Conservation (phyloP, 2,113 vertebrate species). For the Pelobates fuscus region DNA sequence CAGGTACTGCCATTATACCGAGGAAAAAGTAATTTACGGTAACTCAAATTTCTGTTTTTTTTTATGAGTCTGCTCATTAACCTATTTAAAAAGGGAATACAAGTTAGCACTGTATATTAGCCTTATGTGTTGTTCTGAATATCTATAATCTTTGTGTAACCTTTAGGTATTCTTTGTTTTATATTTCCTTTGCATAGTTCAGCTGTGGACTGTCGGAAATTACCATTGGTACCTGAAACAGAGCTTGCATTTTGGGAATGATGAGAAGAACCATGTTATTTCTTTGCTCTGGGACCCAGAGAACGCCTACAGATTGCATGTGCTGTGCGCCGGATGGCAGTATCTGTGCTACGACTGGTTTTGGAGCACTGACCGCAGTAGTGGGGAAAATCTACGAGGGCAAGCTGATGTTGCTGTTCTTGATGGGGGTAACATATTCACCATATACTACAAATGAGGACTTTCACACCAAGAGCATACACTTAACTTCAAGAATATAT, state of each 20-base stretch:
- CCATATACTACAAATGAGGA: too few relatives aligned
- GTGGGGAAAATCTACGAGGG: slow-evolving; percentile 64
- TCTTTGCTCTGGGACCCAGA: slow-evolving; percentile 85
- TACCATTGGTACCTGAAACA: slow-evolving; percentile 99
- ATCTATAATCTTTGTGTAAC: too few relatives aligned
- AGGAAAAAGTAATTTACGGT: too few relatives aligned
- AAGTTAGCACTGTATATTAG: too few relatives aligned
- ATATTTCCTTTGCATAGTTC: slow-evolving; percentile 71
- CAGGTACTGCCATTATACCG: too few relatives aligned
- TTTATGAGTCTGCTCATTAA: too few relatives aligned
- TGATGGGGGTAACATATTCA: slow-evolving; percentile 84
- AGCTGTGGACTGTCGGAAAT: slow-evolving; percentile 90
- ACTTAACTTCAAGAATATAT: too few relatives aligned
- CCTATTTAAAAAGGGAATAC: too few relatives aligned
- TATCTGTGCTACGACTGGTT: slow-evolving; percentile 85
- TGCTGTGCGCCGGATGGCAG: slow-evolving; percentile 77
- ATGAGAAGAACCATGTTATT: slow-evolving; percentile 67
- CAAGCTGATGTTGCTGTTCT: slow-evolving; percentile 88
- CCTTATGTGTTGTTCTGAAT: too few relatives aligned
- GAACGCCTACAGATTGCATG: slow-evolving; percentile 72
- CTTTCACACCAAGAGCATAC: too few relatives aligned
- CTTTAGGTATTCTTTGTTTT: too few relatives aligned
- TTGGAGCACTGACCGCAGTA: slow-evolving; percentile 82
- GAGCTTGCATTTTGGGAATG: slow-evolving; percentile 78
- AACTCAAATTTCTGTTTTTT: too few relatives aligned